Conservation (phyloP, 2,888 invertebrate species). For the Muschampia plurimacula region DNA sequence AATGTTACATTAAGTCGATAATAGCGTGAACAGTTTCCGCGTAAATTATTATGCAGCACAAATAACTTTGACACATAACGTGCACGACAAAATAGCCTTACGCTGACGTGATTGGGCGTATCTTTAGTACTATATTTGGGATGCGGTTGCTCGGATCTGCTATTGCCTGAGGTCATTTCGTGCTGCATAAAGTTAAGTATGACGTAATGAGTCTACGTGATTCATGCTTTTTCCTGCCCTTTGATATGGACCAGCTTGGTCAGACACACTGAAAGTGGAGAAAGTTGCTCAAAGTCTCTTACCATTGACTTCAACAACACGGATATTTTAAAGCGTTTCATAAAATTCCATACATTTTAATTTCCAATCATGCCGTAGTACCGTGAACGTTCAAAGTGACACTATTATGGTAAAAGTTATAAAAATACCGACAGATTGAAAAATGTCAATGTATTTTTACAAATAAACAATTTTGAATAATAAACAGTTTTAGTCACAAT, state of each 20-base stretch:
- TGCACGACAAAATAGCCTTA: slow-evolving; percentile 39
- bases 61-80: slow-evolving; percentile 40
- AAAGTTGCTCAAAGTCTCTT: no score
- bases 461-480: no score
- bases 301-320: no score
- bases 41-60: slow-evolving; percentile 38
- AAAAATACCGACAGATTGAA: no score
- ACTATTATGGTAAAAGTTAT: no score
- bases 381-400: no score
- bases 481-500: not conserved
- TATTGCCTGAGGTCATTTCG: slow-evolving; percentile 56
- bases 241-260: slow-evolving; percentile 27
- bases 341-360: no score
- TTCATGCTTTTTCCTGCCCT: slow-evolving; percentile 39
- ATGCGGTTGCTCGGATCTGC: slow-evolving; percentile 47
- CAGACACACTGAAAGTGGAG: slow-evolving; percentile 6
- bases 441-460: no score
- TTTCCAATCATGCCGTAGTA: no score
- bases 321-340: no score
- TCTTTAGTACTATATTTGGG: slow-evolving; percentile 54
- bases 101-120: slow-evolving; percentile 58
- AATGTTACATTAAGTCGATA: slow-evolving; percentile 34
- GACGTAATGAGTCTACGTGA: slow-evolving; percentile 39
- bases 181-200: slow-evolving; percentile 46
- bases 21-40: slow-evolving; percentile 38